A percentile compares a stretch with the other conserved stretches of the same genome.
Evolutionary conservation across 2,797 vertebrate species (phyloP).

Genomic region (Yasuhikotakia modesta): DNA sequence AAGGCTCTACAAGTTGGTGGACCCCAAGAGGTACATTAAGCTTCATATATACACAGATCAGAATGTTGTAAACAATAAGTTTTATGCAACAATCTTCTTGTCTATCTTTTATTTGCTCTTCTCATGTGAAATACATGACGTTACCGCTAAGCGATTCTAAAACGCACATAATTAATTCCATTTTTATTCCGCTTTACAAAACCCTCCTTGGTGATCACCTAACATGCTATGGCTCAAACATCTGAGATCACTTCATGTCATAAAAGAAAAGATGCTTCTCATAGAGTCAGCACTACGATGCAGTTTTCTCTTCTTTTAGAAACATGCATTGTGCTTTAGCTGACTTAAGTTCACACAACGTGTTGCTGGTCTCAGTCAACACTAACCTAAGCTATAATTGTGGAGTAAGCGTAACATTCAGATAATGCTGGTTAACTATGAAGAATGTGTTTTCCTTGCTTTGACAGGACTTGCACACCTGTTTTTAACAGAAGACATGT

Average conservation of each 20-base stretch:
- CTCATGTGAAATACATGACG: slow-evolving; percentile 37
- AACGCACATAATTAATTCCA: slow-evolving; percentile 32
- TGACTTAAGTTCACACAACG: slow-evolving; percentile 65
- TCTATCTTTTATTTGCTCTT: slow-evolving; percentile 23
- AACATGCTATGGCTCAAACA: slow-evolving; percentile 9
- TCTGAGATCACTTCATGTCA: slow-evolving; percentile 35
- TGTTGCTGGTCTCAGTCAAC: slow-evolving; percentile 58
- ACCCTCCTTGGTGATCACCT: slow-evolving; percentile 1
- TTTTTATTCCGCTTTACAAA: slow-evolving; percentile 36
- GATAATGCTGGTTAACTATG: slow-evolving; percentile 54
- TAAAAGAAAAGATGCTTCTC: slow-evolving; percentile 27
- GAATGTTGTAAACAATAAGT: slow-evolving; percentile 26
- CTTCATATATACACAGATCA: slow-evolving; percentile 31
- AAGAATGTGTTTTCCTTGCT: slow-evolving; percentile 66
- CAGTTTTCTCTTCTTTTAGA: slow-evolving; percentile 25
- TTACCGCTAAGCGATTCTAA: slow-evolving; percentile 29
- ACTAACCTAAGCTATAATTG: slow-evolving; percentile 64
- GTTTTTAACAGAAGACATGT: slow-evolving; percentile 62
- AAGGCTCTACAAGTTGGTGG: slow-evolving; percentile 95
- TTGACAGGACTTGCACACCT: slow-evolving; percentile 68
- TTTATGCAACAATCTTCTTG: slow-evolving; percentile 27
- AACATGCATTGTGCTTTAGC: slow-evolving; percentile 46
- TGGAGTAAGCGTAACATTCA: slow-evolving; percentile 68
- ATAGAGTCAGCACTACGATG: slow-evolving; percentile 15
- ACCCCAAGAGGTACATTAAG: slow-evolving; percentile 90